Evolutionary conservation across 2,797 vertebrate species (phyloP).

Genomic region (Anguilla obscura): DNA sequence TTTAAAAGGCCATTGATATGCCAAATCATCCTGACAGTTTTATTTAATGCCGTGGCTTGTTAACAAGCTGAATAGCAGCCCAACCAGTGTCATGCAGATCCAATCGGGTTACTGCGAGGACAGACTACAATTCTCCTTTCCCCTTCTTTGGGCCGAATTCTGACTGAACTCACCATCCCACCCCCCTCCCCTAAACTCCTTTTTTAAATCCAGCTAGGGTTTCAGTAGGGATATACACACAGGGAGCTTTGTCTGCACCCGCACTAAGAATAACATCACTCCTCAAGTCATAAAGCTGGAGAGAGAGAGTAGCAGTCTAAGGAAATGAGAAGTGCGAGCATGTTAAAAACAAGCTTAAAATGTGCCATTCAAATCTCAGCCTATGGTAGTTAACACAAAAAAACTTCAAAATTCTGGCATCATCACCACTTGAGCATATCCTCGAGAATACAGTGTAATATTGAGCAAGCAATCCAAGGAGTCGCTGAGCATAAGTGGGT

Average conservation of each 20-base stretch:
- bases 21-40: conserved; percentile 69
- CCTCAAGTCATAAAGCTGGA: conserved; percentile 42
- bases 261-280: conserved; percentile 49
- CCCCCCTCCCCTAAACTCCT: conserved; percentile 26
- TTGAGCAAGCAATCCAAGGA: not conserved
- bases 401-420: not conserved
- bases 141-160: conserved; percentile 55
- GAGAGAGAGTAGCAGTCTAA: conserved; percentile 2
- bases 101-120: conserved; percentile 75
- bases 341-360: not conserved
- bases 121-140: conserved; percentile 67
- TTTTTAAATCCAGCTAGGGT: conserved; percentile 48
- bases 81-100: conserved; percentile 79
- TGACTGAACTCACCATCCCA: conserved; percentile 55
- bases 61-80: conserved; percentile 75
- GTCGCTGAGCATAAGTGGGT: conserved; percentile 43
- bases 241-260: conserved; percentile 39
- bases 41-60: conserved; percentile 76
- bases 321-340: not conserved
- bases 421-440: not conserved
- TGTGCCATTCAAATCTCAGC: not conserved
- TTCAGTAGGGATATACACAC: conserved; percentile 47
- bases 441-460: not conserved
- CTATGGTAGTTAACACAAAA: not conserved
- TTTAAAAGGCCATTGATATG: conserved; percentile 71